These are phyloP conservation scores for Bufo bufo DNA, from an alignment of 2,113 vertebrate genomes.

Conservation along the genomic window DNA sequence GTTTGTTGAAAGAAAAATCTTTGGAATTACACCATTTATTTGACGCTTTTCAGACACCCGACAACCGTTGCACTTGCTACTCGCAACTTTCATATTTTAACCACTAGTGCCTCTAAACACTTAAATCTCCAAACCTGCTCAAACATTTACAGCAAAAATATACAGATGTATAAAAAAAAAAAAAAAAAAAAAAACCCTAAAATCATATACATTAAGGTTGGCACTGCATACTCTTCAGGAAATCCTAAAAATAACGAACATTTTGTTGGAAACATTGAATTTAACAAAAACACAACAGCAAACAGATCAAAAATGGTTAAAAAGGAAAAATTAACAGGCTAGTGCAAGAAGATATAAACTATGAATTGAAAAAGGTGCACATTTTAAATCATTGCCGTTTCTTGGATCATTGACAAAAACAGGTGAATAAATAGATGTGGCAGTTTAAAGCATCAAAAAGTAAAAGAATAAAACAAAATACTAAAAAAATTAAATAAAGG, in stretches of 20 bases:
- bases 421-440: conserved; percentile 41
- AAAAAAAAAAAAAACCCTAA: background rate
- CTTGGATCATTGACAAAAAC: background rate
- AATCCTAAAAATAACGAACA: background rate
- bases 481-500: background rate
- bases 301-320: background rate
- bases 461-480: background rate
- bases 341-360: conserved; percentile 21
- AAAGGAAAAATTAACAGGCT: background rate
- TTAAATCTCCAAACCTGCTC: no score
- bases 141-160: background rate
- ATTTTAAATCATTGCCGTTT: background rate
- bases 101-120: background rate
- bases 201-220: background rate
- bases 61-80: background rate
- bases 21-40: background rate
- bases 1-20: background rate
- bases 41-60: no score
- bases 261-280: background rate
- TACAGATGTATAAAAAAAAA: background rate
- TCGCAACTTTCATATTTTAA: background rate
- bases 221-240: background rate
- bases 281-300: background rate
- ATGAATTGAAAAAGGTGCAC: background rate
- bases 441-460: conserved; percentile 3